A percentile compares a stretch with the other conserved stretches of the same genome.
Conservation (phyloP, 2,888 invertebrate species). For the Acleris laterana region DNA sequence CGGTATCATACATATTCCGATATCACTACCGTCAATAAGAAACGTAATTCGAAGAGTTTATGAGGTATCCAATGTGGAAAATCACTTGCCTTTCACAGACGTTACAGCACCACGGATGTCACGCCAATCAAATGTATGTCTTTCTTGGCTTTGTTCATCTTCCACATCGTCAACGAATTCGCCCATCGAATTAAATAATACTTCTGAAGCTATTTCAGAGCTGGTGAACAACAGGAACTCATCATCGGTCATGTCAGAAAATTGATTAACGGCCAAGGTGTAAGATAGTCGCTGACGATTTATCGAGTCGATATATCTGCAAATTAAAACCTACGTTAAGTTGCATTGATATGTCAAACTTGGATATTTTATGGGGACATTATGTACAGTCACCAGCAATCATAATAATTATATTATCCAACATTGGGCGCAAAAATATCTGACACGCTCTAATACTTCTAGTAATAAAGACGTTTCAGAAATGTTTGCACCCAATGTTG, state of each 20-base stretch:
- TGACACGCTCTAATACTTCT: no score
- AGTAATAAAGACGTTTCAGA: no score
- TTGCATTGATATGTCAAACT: no score
- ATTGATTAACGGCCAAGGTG: slow-evolving; percentile 37
- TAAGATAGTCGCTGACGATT: slow-evolving; percentile 37
- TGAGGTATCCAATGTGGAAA: no score
- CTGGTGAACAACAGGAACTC: slow-evolving; percentile 32
- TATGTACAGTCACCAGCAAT: no score
- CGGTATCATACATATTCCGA: no score
- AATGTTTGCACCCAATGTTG: no score
- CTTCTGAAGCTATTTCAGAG: slow-evolving; percentile 4
- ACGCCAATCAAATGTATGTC: slow-evolving; percentile 39
- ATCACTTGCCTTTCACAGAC: slow-evolving; percentile 38
- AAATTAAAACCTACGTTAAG: background rate
- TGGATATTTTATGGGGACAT: no score
- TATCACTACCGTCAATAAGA: no score
- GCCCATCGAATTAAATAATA: background rate
- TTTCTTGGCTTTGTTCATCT: background rate
- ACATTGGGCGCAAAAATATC: no score
- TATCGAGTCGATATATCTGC: slow-evolving; percentile 39
- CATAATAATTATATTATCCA: no score
- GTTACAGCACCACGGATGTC: slow-evolving; percentile 33
- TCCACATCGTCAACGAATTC: slow-evolving; percentile 7
- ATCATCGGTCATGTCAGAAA: slow-evolving; percentile 36
- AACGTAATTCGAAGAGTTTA: no score